These are phyloP conservation scores for Podargus strigoides DNA, from an alignment of 2,797 vertebrate genomes.

Conservation along the genomic window DNA sequence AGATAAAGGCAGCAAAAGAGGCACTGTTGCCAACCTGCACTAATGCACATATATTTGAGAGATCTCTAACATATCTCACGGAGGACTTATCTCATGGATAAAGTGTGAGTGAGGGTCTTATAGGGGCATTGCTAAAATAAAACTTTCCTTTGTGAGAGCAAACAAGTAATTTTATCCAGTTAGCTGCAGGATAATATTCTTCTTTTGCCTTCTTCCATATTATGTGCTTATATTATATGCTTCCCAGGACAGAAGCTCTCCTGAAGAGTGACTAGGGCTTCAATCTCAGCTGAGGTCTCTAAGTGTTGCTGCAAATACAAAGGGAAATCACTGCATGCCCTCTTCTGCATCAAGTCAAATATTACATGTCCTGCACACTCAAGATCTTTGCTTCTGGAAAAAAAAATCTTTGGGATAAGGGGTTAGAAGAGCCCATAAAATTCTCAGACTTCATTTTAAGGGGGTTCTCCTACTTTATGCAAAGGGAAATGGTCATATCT, in stretches of 20 bases:
- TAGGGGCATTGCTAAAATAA: background rate
- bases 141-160: background rate
- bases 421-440: background rate
- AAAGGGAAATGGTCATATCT: background rate
- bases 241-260: background rate
- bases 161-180: background rate
- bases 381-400: background rate
- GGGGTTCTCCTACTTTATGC: background rate
- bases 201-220: background rate
- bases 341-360: background rate
- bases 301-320: background rate
- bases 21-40: background rate
- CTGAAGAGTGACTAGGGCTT: background rate
- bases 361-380: background rate
- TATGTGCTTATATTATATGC: background rate
- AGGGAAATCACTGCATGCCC: background rate
- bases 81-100: background rate
- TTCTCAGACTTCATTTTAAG: background rate
- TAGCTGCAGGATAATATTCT: background rate
- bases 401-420: fast-evolving
- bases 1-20: background rate
- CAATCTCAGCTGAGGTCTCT: background rate
- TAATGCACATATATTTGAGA: background rate
- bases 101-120: background rate
- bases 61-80: background rate